Evolutionary conservation across 2,888 invertebrate species (phyloP).

Genomic region (Drosophila monieri): DNA sequence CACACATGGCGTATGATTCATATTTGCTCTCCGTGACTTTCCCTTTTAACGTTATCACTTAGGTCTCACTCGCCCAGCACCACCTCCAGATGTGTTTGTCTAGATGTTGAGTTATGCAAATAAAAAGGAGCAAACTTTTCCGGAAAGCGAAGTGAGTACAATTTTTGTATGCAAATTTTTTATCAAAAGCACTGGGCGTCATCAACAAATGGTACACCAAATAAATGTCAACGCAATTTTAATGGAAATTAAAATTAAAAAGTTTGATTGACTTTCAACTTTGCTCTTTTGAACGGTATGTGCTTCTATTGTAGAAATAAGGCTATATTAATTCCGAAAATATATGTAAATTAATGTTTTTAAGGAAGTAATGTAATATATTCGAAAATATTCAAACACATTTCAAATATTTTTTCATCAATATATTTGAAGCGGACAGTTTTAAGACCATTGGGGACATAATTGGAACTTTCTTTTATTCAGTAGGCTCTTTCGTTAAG

Average conservation of each 20-base stretch:
- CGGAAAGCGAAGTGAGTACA: constrained; percentile 27
- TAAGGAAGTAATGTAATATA: neutral
- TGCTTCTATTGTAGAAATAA: neutral
- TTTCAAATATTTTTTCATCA: no score
- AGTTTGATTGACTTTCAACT: constrained; percentile 57
- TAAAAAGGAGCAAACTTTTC: constrained; percentile 36
- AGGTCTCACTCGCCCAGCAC: constrained; percentile 5
- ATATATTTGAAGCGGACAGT: no score
- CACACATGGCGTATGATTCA: constrained; percentile 73
- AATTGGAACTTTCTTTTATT: no score
- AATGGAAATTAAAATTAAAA: constrained; percentile 70
- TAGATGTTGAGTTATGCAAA: constrained; percentile 69
- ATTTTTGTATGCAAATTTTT: constrained; percentile 34
- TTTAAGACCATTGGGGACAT: no score
- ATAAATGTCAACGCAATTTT: constrained; percentile 53
- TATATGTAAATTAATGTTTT: neutral
- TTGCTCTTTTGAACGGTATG: constrained; percentile 18
- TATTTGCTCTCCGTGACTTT: constrained; percentile 66
- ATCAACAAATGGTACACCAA: constrained; percentile 36
- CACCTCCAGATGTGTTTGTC: constrained; percentile 25
- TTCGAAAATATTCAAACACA: no score
- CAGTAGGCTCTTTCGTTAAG: no score
- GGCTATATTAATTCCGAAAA: neutral
- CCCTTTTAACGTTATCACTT: constrained; percentile 54
- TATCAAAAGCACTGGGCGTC: constrained; percentile 23